Base-by-base conservation (phyloP, 2,888 invertebrate species). In the Bedellia somnulentella region DNA sequence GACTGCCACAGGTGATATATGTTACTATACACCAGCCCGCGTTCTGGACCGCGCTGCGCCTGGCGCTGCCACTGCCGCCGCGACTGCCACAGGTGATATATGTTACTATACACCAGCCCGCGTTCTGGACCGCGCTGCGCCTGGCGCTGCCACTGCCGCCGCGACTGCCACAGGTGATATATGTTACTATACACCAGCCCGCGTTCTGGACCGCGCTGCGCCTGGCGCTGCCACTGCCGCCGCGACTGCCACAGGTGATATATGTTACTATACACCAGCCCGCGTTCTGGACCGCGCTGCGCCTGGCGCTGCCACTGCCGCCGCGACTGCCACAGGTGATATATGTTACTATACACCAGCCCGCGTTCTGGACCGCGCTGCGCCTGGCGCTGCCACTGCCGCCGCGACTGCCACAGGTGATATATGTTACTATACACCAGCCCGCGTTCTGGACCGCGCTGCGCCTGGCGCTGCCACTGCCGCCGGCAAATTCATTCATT, bases 101-200 rank as follows among this genome's bases (percentile, higher is more conserved):
- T n/a, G n/a, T n/a, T n/a, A n/a, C n/a, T n/a, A n/a, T 71, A 45
- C 75, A 77, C 49, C 77, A 76, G 49, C 68, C 75, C 40, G 78
- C 71, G 44, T 85, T 85, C 64, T 86, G 85, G 85, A 78, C 81
- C 35, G 64, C 76, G 43, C 63, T 86, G 43, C 78, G 84, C 25
- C 70, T 84, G 34, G 79, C 80, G 29, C 67, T 85, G 63, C 85
- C 85, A 4, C 75, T 83, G 32, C 73, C 73, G 34, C 59, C 57
- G 31, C 47, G 46, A 13, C 40, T n/a, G n/a, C n/a, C n/a, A n/a
- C n/a, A n/a, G n/a, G n/a, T n/a, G n/a, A n/a, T n/a, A n/a, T n/a
- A n/a, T n/a, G n/a, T n/a, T n/a, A n/a, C n/a, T n/a, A n/a, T n/a
- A n/a, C n/a, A n/a, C n/a, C 5, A 13, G 26, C 26, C 4, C 5